Evolutionary conservation across 2,113 vertebrate genomes (phyloP).

Genomic region (Mystacornis crossleyi): DNA sequence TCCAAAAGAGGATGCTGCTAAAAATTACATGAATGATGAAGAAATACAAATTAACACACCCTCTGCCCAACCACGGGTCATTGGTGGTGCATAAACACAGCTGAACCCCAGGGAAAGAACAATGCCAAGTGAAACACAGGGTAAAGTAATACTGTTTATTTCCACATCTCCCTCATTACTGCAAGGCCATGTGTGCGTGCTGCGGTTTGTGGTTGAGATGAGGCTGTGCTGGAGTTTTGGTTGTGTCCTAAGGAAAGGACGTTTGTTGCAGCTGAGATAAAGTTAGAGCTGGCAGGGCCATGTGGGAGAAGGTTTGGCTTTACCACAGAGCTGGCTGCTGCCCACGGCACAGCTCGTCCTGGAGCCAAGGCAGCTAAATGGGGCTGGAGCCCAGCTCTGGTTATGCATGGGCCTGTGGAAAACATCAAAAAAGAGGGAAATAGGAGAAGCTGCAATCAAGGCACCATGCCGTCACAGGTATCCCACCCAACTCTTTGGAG

Average conservation of each 20-base stretch:
- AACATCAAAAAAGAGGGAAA: neutral
- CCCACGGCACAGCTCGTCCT: neutral
- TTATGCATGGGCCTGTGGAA: neutral
- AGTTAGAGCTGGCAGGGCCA: neutral
- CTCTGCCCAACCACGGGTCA: neutral
- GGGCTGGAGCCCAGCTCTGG: neutral
- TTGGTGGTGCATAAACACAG: neutral
- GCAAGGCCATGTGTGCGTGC: neutral
- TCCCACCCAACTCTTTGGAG: neutral
- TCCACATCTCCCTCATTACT: neutral
- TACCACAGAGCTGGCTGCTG: neutral
- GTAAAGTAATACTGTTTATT: neutral
- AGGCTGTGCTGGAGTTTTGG: neutral
- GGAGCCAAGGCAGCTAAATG: rapidly evolving
- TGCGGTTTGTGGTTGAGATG: neutral
- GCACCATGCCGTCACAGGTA: neutral
- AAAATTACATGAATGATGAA: slow-evolving; percentile 16
- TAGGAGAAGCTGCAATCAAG: neutral
- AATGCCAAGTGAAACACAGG: neutral
- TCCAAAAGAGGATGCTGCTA: slow-evolving; percentile 35
- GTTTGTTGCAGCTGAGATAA: neutral
- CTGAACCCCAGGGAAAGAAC: neutral
- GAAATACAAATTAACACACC: slow-evolving; percentile 10
- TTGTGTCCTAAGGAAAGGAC: neutral
- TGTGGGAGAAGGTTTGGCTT: neutral